A percentile compares a stretch with the other conserved stretches of the same genome.
These are phyloP conservation scores for Prunella strophiata DNA, from an alignment of 2,797 vertebrate species.

Conservation along the genomic window DNA sequence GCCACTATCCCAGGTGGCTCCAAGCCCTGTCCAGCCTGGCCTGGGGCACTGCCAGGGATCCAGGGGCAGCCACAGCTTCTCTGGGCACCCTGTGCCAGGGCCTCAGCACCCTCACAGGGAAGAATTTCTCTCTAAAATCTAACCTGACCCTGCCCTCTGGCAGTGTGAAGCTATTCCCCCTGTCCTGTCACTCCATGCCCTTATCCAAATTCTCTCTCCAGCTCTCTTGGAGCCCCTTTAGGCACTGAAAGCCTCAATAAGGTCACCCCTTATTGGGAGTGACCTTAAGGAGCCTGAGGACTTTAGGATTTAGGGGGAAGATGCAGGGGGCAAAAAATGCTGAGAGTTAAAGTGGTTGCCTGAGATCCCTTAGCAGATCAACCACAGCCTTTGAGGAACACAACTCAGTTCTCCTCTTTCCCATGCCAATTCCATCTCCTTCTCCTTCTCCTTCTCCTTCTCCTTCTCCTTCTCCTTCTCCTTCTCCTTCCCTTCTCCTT, in stretches of 20 bases:
- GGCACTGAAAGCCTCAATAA: background rate
- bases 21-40: fast-evolving
- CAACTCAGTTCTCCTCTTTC: background rate
- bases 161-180: background rate
- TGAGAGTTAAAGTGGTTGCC: background rate
- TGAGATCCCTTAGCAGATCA: background rate
- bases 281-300: background rate
- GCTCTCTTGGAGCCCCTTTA: background rate
- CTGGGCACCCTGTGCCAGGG: fast-evolving
- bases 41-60: background rate
- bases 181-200: background rate
- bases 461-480: no score
- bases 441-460: background rate
- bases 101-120: fast-evolving
- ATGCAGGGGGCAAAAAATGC: background rate
- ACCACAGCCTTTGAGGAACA: background rate
- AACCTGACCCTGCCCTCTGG: background rate
- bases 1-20: background rate
- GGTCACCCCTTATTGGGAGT: background rate
- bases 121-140: background rate
- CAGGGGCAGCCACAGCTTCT: background rate
- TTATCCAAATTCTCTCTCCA: background rate
- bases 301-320: background rate
- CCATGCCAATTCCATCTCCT: background rate
- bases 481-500: no score